Evolutionary conservation across 2,888 invertebrate genomes (phyloP), one percentile per base, ranked within the genome.

Genomic region (Drosophila infuscata): DNA sequence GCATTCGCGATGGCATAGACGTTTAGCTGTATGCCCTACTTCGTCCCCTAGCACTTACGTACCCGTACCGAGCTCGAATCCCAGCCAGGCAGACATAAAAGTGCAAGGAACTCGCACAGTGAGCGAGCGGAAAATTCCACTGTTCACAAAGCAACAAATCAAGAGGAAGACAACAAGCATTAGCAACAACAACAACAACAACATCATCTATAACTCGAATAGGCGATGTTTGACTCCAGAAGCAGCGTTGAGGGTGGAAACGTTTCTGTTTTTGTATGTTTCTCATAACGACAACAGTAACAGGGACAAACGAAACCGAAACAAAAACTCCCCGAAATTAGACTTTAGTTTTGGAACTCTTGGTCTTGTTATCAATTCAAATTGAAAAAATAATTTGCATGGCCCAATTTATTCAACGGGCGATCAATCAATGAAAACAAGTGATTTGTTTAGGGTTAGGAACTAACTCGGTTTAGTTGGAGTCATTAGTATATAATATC

Each of bases 111-210:
- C 46, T 67, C 76, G 61, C 66, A 63, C 66, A 73, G 66, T 78
- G 76, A 73, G 58, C 67, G 84, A 91, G 75, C 90, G 91, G 92
- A 91, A 91, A 91, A 79, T 92, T 91, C 92, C 92, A 91, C 79
- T 88, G 82, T 11, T 58, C 51, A 51, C 41, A 30, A 49, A 57
- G 35, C 51, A 46, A 63, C 59, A 49, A 38, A 54, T 30, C 20
- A 53, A 41, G 54, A 54, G n/a, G 20, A 43, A 57, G 57, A 41
- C 41, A 57, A 41, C 43, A 64, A 67, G 52, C 61, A 54, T 43
- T 49, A 59, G 48, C 65, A 69, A 48, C 63, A 60, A 57, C 62
- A 71, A 59, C 63, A 71, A 48, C 9, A n/a, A 29, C 49, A 52
- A 52, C 43, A 59, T 53, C 53, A 68, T 62, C 41, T 49, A 57